Conservation (phyloP, 2,797 vertebrate species). For the Acrocephalus scirpaceus region DNA sequence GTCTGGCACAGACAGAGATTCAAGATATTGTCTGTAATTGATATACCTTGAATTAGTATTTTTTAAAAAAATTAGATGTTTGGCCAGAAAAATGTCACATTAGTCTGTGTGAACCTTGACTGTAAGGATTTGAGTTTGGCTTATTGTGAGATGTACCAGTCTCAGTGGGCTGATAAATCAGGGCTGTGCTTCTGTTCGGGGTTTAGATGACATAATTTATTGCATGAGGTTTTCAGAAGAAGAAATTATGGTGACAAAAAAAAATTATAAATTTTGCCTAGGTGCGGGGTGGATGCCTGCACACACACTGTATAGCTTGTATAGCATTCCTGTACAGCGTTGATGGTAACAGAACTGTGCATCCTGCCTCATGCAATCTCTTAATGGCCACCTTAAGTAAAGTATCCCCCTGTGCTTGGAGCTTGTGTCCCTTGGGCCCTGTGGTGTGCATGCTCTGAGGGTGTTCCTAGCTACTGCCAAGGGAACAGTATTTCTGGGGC, state of each 20-base stretch:
- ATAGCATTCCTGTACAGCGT: accelerated
- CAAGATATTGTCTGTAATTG: accelerated
- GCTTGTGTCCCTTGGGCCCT: not conserved
- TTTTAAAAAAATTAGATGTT: not conserved
- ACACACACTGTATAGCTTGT: too few species aligned
- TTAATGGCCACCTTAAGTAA: not conserved
- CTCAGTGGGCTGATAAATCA: not conserved
- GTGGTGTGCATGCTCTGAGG: accelerated
- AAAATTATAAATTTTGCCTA: too few species aligned
- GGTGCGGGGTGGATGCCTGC: too few species aligned
- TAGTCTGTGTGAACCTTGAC: not conserved
- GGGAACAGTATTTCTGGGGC: not conserved
- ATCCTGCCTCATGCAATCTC: accelerated
- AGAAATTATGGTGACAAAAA: not conserved
- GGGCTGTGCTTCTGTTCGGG: not conserved
- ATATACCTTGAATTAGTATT: not conserved
- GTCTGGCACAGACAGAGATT: not conserved
- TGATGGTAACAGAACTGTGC: not conserved
- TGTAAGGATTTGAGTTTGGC: not conserved
- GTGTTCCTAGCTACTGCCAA: not conserved
- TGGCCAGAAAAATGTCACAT: not conserved
- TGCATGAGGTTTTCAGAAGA: not conserved
- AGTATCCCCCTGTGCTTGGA: not conserved
- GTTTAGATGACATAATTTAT: not conserved
- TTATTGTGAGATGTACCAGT: accelerated